Evolutionary conservation across 2,113 vertebrate species (phyloP).

Genomic region (Colius striatus): DNA sequence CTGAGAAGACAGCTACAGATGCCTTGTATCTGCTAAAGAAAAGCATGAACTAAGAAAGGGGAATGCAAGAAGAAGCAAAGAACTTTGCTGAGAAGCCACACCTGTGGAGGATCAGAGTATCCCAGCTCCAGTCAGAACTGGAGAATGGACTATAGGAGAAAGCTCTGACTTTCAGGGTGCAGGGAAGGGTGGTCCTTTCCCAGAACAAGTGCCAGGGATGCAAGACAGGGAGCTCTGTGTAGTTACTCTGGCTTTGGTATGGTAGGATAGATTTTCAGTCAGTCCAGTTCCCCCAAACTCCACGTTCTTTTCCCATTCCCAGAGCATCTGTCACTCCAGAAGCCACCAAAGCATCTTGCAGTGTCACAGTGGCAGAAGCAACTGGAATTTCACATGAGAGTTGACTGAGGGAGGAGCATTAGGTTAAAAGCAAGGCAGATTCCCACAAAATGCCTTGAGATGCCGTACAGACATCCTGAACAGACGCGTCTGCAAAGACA

Average conservation of each 20-base stretch:
- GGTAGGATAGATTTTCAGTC: neutral
- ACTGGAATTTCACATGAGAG: neutral
- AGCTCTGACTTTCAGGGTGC: neutral
- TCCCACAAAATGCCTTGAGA: neutral
- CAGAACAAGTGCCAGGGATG: neutral
- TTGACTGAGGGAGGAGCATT: neutral
- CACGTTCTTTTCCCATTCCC: neutral
- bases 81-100: neutral
- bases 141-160: neutral
- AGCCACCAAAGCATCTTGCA: conserved; percentile 7
- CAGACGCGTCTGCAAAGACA: neutral
- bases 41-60: neutral
- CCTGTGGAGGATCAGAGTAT: neutral
- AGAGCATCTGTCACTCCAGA: neutral
- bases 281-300: neutral
- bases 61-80: neutral
- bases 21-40: neutral
- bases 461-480: neutral
- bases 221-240: neutral
- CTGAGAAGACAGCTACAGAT: neutral
- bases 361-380: conserved; percentile 41
- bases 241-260: neutral
- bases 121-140: neutral
- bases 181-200: neutral
- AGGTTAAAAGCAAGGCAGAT: neutral